These are phyloP conservation scores for Megaleporinus macrocephalus DNA, from an alignment of 2,113 vertebrate genomes.

Conservation along the genomic window DNA sequence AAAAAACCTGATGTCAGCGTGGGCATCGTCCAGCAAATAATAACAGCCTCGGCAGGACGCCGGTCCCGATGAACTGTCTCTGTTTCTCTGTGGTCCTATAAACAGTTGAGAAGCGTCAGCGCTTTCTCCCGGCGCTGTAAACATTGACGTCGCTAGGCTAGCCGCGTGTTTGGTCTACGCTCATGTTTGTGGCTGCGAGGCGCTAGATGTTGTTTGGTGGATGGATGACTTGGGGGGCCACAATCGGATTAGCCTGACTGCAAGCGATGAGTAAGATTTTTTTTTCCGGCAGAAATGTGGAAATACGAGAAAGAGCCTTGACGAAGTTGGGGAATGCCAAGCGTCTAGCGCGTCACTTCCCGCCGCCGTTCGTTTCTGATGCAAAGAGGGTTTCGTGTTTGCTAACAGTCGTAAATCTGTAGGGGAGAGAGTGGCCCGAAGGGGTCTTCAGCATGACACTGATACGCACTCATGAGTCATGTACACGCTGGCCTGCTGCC, in stretches of 20 bases:
- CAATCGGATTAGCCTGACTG: conserved; percentile 11
- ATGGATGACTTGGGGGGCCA: conserved; percentile 33
- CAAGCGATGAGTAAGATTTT: conserved; percentile 41
- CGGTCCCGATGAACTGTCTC: conserved; percentile 35
- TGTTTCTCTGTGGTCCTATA: conserved; percentile 39
- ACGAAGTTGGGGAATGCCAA: conserved; percentile 40
- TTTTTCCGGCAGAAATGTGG: background rate
- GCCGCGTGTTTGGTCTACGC: conserved; percentile 55
- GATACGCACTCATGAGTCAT: conserved; percentile 7
- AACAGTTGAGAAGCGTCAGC: conserved; percentile 27
- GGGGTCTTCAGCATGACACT: background rate
- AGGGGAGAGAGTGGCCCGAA: background rate
- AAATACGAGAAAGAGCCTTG: conserved; percentile 19
- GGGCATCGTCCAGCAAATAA: conserved; percentile 45
- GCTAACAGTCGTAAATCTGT: conserved; percentile 11
- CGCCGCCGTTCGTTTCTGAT: background rate
- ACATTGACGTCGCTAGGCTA: conserved; percentile 42
- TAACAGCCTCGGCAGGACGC: conserved; percentile 30
- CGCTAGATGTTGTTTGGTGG: conserved; percentile 29
- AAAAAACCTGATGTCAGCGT: conserved; percentile 49
- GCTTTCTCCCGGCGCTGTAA: conserved; percentile 35
- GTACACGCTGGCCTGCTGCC: background rate
- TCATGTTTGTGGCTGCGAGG: conserved; percentile 27
- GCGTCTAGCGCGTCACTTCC: background rate
- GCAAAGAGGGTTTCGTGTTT: background rate